phyloP scores from a whole-genome alignment of 2,888 invertebrate species.

The Coenonympha arcania region DNA sequence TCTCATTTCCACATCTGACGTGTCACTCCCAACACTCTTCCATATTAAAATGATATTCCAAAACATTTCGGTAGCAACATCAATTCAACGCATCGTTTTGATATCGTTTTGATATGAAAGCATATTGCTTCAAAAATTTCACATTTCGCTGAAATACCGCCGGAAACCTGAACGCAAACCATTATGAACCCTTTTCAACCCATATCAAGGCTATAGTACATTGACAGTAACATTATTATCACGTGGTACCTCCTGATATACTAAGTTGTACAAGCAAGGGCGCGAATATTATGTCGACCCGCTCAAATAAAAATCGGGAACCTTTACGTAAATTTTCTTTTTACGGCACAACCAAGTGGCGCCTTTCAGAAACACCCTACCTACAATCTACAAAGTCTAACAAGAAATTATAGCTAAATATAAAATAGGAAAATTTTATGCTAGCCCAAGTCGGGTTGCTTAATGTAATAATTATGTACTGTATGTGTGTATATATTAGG shows the following conservation, averaged over 20 bases:
- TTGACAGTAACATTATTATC: constrained; percentile 27
- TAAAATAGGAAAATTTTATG: background rate
- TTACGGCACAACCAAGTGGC: constrained; percentile 4
- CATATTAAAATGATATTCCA: background rate
- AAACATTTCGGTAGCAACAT: background rate
- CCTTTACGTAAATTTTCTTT: constrained; percentile 8
- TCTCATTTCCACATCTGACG: too few relatives aligned
- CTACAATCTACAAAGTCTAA: background rate
- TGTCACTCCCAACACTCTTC: background rate
- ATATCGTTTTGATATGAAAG: constrained; percentile 1
- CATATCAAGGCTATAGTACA: constrained; percentile 20
- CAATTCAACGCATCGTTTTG: constrained; percentile 7
- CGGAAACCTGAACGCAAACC: constrained; percentile 21
- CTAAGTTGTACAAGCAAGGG: background rate
- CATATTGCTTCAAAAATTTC: constrained; percentile 11
- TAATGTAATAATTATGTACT: background rate
- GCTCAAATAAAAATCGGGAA: constrained; percentile 15
- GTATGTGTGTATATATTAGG: too few relatives aligned
- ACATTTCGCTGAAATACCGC: constrained; percentile 12
- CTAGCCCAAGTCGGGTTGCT: background rate
- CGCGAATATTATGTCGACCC: constrained; percentile 13
- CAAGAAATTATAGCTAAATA: background rate
- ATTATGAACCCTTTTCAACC: constrained; percentile 26
- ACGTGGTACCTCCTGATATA: constrained; percentile 14
- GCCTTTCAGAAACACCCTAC: background rate